Evolutionary conservation across 2,797 vertebrate species (phyloP), one percentile per base, ranked within the genome.

Genomic region (Limnodromus scolopaceus): DNA sequence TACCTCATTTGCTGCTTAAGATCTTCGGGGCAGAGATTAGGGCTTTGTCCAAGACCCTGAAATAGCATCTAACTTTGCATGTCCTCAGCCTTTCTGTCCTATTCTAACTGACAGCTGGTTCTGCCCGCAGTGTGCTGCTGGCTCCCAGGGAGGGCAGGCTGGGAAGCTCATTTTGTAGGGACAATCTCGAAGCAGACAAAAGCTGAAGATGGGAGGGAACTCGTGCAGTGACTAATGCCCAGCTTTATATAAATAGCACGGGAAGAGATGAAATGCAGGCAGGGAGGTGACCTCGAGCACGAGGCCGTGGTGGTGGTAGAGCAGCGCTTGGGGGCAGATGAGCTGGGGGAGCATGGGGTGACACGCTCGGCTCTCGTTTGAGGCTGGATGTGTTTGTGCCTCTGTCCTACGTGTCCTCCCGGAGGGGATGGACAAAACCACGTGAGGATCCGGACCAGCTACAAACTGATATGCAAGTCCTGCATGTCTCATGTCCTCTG

Each of bases 341-440:
- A n/a, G 66, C 46, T 18, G 61, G 39, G 60, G 46, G 41, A 69
- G 70, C 39, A 14, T 0, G 3, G 41, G 25, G 34, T 13, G 63
- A 38, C 0, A 2, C 0, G 46, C 3, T n/a, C 54, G 32, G 81
- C 54, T 76, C 60, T 61, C 0, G 1, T 32, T 63, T 43, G 46
- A 65, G 60, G 10, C 79, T 64, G 68, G 64, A 43, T 77, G 58
- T 48, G 41, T 34, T 38, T 36, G 34, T 51, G 82, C 27, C 22
- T 45, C 51, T 48, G 48, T 69, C 49, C 89, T 61, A 54, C 13
- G 0, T 27, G 48, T 48, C 53, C 24, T 46, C 30, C 94, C 60
- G 1, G 9, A 36, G 80, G 89, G 54, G 15, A 51, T 2, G 23
- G 36, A 24, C 61, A 36, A 58, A 66, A 32, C 41, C 86, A 32